Conservation (phyloP, 2,888 invertebrate species). For the Gymnosoma rotundatum region DNA sequence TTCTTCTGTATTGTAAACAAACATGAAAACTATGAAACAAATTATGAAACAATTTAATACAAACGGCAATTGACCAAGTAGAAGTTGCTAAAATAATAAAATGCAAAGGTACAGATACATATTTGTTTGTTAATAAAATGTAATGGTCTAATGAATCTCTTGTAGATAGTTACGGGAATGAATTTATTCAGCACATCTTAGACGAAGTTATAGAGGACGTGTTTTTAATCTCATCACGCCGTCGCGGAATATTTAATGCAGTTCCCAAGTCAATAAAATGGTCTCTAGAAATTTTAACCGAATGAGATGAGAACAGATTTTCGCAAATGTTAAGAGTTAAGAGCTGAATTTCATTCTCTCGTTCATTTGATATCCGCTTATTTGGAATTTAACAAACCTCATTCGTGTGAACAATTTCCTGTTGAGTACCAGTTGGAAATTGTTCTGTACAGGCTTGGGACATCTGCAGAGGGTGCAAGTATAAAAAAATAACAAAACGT, state of each 20-base stretch:
- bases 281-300: not conserved
- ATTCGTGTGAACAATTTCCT: conserved; percentile 44
- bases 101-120: too few species aligned
- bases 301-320: not conserved
- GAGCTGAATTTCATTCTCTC: not conserved
- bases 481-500: conserved; percentile 20
- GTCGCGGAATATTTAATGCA: not conserved
- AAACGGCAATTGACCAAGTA: not conserved
- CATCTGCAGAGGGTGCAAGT: conserved; percentile 52
- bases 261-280: not conserved
- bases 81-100: not conserved
- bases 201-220: not conserved
- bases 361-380: not conserved
- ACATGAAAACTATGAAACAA: too few species aligned
- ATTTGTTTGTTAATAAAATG: too few species aligned
- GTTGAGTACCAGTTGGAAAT: conserved; percentile 52
- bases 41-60: too few species aligned
- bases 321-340: not conserved
- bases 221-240: not conserved
- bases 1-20: not conserved
- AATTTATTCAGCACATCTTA: not conserved
- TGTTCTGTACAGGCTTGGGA: conserved; percentile 35
- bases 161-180: too few species aligned
- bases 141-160: too few species aligned
- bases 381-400: not conserved